Evolutionary conservation across 2,888 invertebrate species (phyloP).

Genomic region (Criorhina ranunculi): DNA sequence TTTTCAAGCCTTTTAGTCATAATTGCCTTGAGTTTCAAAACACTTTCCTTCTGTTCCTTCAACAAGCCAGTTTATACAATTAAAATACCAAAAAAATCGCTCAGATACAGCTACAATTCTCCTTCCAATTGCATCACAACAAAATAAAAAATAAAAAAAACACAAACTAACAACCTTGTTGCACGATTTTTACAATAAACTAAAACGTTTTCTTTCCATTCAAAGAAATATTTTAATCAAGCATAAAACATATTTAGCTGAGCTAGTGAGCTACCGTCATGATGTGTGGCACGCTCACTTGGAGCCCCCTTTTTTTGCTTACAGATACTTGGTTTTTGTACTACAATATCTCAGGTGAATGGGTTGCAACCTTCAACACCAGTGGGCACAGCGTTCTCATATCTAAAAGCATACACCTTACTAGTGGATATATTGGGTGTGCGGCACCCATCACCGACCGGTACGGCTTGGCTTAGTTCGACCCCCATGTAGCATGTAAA

Average conservation of each 20-base stretch:
- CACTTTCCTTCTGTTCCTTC: conserved; percentile 26
- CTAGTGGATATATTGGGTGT: background rate
- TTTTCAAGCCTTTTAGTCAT: conserved; percentile 1
- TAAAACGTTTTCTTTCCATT: conserved; percentile 52
- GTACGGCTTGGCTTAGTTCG: conserved; percentile 9
- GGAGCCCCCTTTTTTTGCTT: background rate
- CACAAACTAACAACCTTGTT: conserved; percentile 60
- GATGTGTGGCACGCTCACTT: conserved; percentile 33
- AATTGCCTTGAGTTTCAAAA: conserved; percentile 4
- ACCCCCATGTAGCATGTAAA: conserved; percentile 14
- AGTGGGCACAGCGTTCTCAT: conserved; percentile 16
- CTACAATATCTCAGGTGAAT: conserved; percentile 55
- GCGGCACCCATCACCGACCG: conserved; percentile 19
- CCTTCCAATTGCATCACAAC: conserved; percentile 51
- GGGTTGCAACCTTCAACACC: conserved; percentile 66
- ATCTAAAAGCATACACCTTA: background rate
- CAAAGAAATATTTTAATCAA: conserved; percentile 69
- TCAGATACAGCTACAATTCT: conserved; percentile 27
- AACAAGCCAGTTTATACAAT: conserved; percentile 34
- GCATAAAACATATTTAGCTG: conserved; percentile 65
- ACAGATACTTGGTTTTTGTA: conserved; percentile 5
- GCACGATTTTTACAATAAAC: conserved; percentile 62
- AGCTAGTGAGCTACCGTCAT: conserved; percentile 41
- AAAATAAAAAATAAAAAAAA: too few relatives aligned
- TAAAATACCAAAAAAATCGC: conserved; percentile 30